phyloP scores from a whole-genome alignment of 2,113 vertebrate species.

The Oophaga pumilio region DNA sequence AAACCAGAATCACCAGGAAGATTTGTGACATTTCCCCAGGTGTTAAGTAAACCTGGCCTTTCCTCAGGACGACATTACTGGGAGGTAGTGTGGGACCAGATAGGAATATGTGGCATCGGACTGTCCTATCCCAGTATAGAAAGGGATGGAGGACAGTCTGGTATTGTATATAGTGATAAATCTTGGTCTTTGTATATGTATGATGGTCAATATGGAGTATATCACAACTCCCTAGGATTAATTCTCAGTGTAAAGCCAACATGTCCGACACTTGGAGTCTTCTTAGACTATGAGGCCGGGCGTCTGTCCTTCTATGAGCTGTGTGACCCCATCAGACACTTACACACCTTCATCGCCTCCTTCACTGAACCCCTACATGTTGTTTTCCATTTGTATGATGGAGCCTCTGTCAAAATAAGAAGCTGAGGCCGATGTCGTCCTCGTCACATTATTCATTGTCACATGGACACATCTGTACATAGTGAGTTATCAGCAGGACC shows the following conservation, averaged over 20 bases:
- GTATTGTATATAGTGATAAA: background rate
- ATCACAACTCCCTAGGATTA: background rate
- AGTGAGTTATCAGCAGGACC: no score
- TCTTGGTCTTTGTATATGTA: background rate
- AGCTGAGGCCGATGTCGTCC: background rate
- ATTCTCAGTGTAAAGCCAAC: background rate
- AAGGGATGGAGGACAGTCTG: background rate
- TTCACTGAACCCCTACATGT: background rate
- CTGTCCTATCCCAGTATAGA: background rate
- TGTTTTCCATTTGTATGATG: background rate
- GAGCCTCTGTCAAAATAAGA: background rate
- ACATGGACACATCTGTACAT: no score
- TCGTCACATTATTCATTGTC: no score
- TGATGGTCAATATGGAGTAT: background rate
- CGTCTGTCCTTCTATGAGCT: conserved; percentile 40
- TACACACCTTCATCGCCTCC: background rate
- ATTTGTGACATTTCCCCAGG: background rate
- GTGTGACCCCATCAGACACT: background rate
- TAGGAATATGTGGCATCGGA: background rate
- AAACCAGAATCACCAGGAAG: background rate
- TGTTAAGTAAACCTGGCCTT: background rate
- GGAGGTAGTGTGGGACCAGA: background rate
- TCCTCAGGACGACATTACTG: background rate
- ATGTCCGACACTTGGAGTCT: background rate
- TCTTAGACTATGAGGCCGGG: conserved; percentile 16